phyloP scores from a whole-genome alignment of 2,797 vertebrate genomes.

The Acrocephalus scirpaceus region DNA sequence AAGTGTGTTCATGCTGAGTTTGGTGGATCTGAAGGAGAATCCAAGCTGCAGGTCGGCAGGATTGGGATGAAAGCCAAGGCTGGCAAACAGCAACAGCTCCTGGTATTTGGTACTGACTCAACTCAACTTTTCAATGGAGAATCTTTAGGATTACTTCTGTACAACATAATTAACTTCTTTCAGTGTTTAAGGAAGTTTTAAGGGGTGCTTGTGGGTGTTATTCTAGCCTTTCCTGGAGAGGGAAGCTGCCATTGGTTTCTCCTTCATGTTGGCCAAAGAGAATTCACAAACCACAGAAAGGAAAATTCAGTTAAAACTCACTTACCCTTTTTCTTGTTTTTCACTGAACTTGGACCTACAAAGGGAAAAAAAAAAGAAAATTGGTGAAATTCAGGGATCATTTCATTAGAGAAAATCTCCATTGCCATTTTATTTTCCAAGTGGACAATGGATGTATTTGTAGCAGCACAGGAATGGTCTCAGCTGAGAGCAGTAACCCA shows the following conservation, averaged over 20 bases:
- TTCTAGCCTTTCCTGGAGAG: not conserved
- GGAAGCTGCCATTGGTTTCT: not conserved
- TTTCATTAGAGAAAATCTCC: not conserved
- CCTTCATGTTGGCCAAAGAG: accelerated
- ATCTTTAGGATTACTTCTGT: not conserved
- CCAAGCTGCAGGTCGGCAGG: not conserved
- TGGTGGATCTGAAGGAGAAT: not conserved
- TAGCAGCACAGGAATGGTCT: not conserved
- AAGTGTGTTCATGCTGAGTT: accelerated
- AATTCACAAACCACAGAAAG: not conserved
- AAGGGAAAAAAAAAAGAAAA: slow-evolving; percentile 20
- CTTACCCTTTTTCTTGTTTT: slow-evolving; percentile 85
- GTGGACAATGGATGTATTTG: not conserved
- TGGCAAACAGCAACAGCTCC: not conserved
- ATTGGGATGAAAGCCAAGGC: not conserved
- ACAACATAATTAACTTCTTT: not conserved
- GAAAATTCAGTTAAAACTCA: not conserved
- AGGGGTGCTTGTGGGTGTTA: not conserved
- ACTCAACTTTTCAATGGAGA: not conserved
- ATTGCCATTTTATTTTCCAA: not conserved
- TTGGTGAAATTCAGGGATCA: not conserved
- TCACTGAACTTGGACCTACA: slow-evolving; percentile 75
- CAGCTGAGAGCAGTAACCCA: not conserved
- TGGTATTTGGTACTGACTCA: not conserved
- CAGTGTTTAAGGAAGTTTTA: not conserved